These are phyloP conservation scores for Drosophila rubida DNA, from an alignment of 2,888 invertebrate genomes.

Conservation along the genomic window DNA sequence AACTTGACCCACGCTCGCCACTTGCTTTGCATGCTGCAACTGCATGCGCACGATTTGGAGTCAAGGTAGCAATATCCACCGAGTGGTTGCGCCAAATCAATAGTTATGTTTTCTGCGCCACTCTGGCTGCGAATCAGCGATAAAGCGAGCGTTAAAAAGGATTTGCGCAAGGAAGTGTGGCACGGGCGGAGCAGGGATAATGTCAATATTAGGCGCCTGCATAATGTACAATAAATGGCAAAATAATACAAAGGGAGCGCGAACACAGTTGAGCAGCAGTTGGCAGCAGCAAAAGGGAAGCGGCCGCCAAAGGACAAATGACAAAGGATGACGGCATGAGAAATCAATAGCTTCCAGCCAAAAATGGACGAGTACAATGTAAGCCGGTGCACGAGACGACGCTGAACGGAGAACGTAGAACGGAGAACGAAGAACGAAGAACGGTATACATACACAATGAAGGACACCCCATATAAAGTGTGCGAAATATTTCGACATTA, in stretches of 20 bases:
- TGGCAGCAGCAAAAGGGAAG: constrained; percentile 18
- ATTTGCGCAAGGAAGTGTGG: constrained; percentile 44
- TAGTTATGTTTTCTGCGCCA: constrained; percentile 1
- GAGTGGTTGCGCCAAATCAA: not conserved
- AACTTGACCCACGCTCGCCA: constrained; percentile 12
- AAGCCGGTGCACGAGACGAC: constrained; percentile 9
- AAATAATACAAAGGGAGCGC: constrained; percentile 74
- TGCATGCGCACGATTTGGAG: not conserved
- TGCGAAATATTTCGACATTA: constrained; percentile 65
- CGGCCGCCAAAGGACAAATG: constrained; percentile 17
- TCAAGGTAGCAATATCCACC: not conserved
- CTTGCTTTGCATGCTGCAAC: constrained; percentile 3
- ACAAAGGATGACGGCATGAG: constrained; percentile 57
- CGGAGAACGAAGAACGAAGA: not conserved
- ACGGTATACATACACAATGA: constrained; percentile 17
- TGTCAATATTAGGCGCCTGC: constrained; percentile 83
- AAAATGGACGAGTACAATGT: constrained; percentile 44
- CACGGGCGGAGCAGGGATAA: constrained; percentile 59
- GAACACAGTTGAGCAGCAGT: not conserved
- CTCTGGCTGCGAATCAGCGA: constrained; percentile 45
- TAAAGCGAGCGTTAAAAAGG: constrained; percentile 46
- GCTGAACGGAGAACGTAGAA: constrained; percentile 2
- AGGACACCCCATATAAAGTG: constrained; percentile 40
- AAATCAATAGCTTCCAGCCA: constrained; percentile 71
- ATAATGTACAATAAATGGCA: constrained; percentile 82